Conservation (phyloP, 1,140 invertebrate genomes). For the Steinernema khuongi region DNA sequence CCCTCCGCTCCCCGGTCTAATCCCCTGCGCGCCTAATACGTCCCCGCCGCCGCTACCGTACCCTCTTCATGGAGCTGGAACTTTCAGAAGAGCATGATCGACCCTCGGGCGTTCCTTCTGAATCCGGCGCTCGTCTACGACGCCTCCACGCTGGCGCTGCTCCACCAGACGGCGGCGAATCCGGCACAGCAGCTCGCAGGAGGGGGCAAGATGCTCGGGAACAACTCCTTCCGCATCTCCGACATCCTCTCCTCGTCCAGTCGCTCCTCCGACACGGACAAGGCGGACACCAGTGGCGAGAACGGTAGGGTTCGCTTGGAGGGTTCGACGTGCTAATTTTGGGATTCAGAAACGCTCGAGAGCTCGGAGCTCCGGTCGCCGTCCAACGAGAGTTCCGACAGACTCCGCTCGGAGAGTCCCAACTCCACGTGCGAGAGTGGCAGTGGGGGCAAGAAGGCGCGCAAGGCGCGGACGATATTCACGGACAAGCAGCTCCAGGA, state of each 20-base stretch:
- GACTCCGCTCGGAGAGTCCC: neutral
- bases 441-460: slow-evolving; percentile 74
- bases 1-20: neutral
- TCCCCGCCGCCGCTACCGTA: neutral
- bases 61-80: neutral
- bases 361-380: neutral
- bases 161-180: neutral
- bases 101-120: neutral
- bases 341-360: neutral
- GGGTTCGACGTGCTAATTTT: neutral
- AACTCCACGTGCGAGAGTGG: neutral
- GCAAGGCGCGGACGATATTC: slow-evolving; percentile 95
- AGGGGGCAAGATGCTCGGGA: neutral
- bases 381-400: neutral
- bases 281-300: slow-evolving; percentile 2
- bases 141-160: neutral
- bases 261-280: neutral
- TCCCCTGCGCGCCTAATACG: neutral
- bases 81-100: neutral
- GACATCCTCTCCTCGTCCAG: neutral
- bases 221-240: neutral
- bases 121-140: slow-evolving; percentile 8
- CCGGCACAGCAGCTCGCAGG: neutral
- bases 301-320: neutral
- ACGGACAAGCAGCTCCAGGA: slow-evolving; percentile 87